Base-by-base conservation (phyloP, 2,797 vertebrate genomes). In the Xenentodon cancila region DNA sequence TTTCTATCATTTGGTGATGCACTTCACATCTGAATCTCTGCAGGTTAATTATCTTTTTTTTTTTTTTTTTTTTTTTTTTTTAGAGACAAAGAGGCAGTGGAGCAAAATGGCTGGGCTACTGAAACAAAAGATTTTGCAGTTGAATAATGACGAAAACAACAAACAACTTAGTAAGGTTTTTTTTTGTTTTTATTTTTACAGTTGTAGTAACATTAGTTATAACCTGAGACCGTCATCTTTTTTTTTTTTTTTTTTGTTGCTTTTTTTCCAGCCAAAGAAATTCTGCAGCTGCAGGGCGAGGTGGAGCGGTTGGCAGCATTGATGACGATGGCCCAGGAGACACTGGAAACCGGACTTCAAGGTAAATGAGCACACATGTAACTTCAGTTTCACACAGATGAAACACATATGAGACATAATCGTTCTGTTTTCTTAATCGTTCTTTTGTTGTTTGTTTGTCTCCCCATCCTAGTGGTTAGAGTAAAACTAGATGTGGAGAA, bases 231-330 rank as follows among this genome's bases (percentile, higher is more conserved):
- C 4, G 25, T 25, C 5, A n/a, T n/a, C n/a, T n/a, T n/a, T n/a
- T n/a, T n/a, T n/a, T n/a, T n/a, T n/a, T n/a, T n/a, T n/a, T n/a
- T n/a, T 1, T 47, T n/a, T 55, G 34, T 52, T 5, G 61, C 59
- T 34, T 37, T 37, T 16, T 21, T 20, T 59, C n/a, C 64, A 89
- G 87, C 84, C 18, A 17, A 4, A 40, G 78, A 84, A 16, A 85
- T 89, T 67, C n/a, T 79, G 8, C 4, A 0, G 1, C 45, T 85
- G 52, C 87, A 87, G 70, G 0, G 0, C 0, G 55, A 84, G 17
- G 1, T 82, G 11, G 3, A 0, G 0, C 0, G 7, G 0, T 4
- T 68, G 0, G 9, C 0, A 4, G 1, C 8, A 2, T 12, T 75
- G 25, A 18, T 54, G 2, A 2, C 0, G 0, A 40, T 42, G 0